Evolutionary conservation across 1,140 invertebrate genomes (phyloP).

Genomic region (Pteromalus puparum): DNA sequence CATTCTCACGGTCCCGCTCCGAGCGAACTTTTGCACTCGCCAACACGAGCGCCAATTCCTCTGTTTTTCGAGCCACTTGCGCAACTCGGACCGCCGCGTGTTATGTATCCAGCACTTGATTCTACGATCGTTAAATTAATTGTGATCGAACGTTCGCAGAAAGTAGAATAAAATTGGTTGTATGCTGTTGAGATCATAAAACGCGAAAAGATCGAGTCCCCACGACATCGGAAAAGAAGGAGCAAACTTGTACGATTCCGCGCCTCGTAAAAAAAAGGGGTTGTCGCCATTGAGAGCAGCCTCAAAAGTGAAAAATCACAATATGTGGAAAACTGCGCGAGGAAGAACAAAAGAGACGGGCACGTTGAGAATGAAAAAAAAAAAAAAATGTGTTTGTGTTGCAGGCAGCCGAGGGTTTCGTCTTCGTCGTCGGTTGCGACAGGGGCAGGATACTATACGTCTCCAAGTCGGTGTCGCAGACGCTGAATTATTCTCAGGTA

Average conservation of each 20-base stretch:
- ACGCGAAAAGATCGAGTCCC: background rate
- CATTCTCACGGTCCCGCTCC: constrained; percentile 40
- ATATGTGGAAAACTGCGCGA: background rate
- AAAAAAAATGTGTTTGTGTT: constrained; percentile 40
- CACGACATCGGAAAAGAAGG: background rate
- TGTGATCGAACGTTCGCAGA: background rate
- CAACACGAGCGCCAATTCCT: background rate
- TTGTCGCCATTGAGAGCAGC: background rate
- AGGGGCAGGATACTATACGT: constrained; percentile 92
- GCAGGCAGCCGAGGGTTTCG: constrained; percentile 91
- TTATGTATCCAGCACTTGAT: background rate
- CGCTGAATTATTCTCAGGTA: constrained; percentile 91
- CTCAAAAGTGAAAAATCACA: constrained; percentile 1
- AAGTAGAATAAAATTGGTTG: too few relatives aligned
- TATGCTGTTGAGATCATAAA: background rate
- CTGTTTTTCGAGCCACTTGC: constrained; percentile 1
- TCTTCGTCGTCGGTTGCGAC: constrained; percentile 96
- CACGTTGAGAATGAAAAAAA: background rate
- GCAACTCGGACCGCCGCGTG: background rate
- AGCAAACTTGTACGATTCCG: background rate
- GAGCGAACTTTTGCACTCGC: background rate
- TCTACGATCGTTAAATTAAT: constrained; percentile 33
- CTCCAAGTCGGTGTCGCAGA: constrained; percentile 90
- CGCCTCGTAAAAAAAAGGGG: background rate
- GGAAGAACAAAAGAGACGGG: background rate